phyloP scores from a whole-genome alignment of 2,888 invertebrate species.

The Pammene fasciana region DNA sequence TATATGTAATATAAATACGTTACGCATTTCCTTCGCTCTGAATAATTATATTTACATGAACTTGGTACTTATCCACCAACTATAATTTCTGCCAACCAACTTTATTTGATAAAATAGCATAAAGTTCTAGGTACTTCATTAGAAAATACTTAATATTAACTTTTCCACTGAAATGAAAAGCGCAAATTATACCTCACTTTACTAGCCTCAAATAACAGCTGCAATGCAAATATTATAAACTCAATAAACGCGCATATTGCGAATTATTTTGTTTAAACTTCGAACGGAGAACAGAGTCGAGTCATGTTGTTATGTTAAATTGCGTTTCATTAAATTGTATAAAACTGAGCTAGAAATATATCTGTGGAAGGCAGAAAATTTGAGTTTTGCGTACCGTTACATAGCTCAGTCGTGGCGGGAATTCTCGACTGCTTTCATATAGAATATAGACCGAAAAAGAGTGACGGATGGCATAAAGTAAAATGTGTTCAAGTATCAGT shows the following conservation, averaged over 20 bases:
- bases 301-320: neutral
- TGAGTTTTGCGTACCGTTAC: slow-evolving; percentile 23
- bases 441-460: slow-evolving; percentile 21
- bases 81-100: too few relatives aligned
- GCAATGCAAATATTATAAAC: neutral
- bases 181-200: too few relatives aligned
- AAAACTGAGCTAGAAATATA: slow-evolving; percentile 3
- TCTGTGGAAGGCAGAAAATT: slow-evolving; percentile 4
- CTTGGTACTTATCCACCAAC: too few relatives aligned
- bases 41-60: too few relatives aligned
- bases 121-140: too few relatives aligned
- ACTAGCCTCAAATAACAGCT: too few relatives aligned
- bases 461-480: slow-evolving; percentile 22
- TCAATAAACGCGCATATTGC: neutral
- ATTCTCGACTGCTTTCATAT: slow-evolving; percentile 27
- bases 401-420: slow-evolving; percentile 29
- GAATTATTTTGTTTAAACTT: neutral
- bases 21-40: too few relatives aligned
- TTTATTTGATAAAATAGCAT: too few relatives aligned
- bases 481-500: slow-evolving; percentile 12
- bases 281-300: neutral
- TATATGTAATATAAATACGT: too few relatives aligned
- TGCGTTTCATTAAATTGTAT: slow-evolving; percentile 2
- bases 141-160: too few relatives aligned
- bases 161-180: too few relatives aligned